Conservation (phyloP, 2,797 vertebrate genomes). For the Simalia tracyae region DNA sequence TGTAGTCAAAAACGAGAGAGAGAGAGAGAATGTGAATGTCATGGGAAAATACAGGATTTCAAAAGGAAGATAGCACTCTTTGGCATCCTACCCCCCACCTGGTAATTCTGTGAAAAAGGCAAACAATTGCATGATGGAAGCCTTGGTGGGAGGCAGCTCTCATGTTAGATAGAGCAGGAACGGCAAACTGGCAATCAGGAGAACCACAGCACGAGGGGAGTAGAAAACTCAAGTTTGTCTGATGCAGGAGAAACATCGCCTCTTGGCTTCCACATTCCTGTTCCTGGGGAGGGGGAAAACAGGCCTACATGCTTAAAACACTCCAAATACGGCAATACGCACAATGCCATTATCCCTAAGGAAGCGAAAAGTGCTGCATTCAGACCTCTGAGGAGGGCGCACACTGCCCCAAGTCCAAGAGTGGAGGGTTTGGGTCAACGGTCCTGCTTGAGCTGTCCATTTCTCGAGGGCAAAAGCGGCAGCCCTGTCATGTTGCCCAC, state of each 20-base stretch:
- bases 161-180: slow-evolving; percentile 26
- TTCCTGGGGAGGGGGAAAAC: neutral
- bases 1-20: neutral
- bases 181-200: slow-evolving; percentile 22
- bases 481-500: slow-evolving; percentile 93
- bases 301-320: slow-evolving; percentile 50
- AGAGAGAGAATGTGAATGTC: neutral
- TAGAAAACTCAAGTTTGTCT: neutral
- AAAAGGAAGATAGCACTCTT: neutral
- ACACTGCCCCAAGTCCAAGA: slow-evolving; percentile 59
- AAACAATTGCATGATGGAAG: neutral
- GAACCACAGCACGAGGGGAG: neutral
- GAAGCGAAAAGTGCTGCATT: slow-evolving; percentile 78
- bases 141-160: neutral
- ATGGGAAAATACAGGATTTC: neutral
- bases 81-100: neutral
- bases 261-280: slow-evolving; percentile 18
- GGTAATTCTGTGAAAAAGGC: neutral
- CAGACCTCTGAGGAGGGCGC: slow-evolving; percentile 68
- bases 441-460: slow-evolving; percentile 50
- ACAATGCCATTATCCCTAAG: slow-evolving; percentile 57
- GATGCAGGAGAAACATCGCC: slow-evolving; percentile 36
- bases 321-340: slow-evolving; percentile 51
- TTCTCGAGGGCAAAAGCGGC: slow-evolving; percentile 31
- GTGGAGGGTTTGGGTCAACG: slow-evolving; percentile 37